Base-by-base conservation (phyloP, 2,797 vertebrate genomes). In the Xiphorhynchus erythropygius region DNA sequence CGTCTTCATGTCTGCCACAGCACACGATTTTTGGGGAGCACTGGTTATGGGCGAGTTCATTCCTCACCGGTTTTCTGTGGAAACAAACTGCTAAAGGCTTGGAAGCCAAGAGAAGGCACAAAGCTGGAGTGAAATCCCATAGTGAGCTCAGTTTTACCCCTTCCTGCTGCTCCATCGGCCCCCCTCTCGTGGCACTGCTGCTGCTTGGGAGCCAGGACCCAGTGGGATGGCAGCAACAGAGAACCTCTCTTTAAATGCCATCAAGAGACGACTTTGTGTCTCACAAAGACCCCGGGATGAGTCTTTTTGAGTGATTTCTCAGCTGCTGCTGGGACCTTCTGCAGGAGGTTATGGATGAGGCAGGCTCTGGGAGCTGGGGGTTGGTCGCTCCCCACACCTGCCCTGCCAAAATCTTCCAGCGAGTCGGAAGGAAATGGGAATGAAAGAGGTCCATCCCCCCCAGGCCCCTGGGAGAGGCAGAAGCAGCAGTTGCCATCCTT, bases 1-100 rank as follows among this genome's bases (percentile, higher is more conserved):
- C 7, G 13, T 28, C n/a, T 22, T 1, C 0, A 1, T 3, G 11
- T 4, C 13, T 17, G 55, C 16, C 5, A 3, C 0, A 32, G 4
- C n/a, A 2, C 0, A 0, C 2, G 11, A 2, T 2, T 19, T 59
- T 35, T 3, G 23, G 71, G 37, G 35, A 18, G 4, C 2, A 7
- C 37, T 7, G 28, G 25, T 18, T 8, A 19, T 3, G 44, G 60
- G n/a, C 14, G 27, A 52, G 21, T 18, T 32, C 28, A 15, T 67
- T 47, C 42, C 50, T 42, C 8, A 0, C 13, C 0, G 4, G 16
- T 49, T 49, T 86, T 9, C 52, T 22, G 30, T 5, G 27, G 68
- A 24, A 83, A 56, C 22, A 27, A 32, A 0, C 3, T 1, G 10
- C 18, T 50, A 23, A 46, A 30, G 68, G 21, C n/a, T 23, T n/a